Evolutionary conservation across 2,797 vertebrate species (phyloP).

Genomic region (Falco peregrinus): DNA sequence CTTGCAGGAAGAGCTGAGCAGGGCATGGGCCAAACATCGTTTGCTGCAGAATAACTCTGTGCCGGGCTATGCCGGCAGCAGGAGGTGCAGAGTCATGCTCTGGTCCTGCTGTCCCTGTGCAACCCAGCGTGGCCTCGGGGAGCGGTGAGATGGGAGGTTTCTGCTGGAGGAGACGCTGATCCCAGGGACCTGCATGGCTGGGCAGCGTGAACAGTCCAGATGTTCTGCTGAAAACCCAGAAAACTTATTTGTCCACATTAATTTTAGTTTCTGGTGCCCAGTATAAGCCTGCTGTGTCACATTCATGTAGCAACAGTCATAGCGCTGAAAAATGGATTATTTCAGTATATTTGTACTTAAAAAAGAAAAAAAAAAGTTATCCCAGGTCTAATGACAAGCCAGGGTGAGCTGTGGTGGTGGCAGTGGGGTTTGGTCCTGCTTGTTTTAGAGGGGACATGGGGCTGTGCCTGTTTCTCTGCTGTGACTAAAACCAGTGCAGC

Average conservation of each 20-base stretch:
- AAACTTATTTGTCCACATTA: not conserved
- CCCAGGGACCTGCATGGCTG: not conserved
- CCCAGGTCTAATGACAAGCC: not conserved
- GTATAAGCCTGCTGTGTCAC: not conserved
- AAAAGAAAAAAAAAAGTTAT: not conserved
- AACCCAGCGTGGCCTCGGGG: fast-evolving
- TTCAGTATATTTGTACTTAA: not conserved
- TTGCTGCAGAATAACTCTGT: not conserved
- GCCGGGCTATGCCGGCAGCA: not conserved
- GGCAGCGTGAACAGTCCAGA: fast-evolving
- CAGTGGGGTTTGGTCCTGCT: not conserved
- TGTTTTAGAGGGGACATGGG: not conserved
- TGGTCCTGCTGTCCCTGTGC: not conserved
- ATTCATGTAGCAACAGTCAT: not conserved
- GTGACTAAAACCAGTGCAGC: not conserved
- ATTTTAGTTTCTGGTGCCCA: not conserved
- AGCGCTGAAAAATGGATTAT: not conserved
- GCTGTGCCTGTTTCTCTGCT: not conserved
- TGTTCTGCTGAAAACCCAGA: not conserved
- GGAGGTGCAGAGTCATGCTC: not conserved
- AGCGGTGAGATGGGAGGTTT: fast-evolving
- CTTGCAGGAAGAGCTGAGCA: not conserved
- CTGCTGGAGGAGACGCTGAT: not conserved
- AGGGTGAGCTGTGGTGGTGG: not conserved
- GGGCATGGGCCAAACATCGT: fast-evolving